Evolutionary conservation across 35 echinoderm and acorn worm genomes (phyloP), one percentile per base, ranked within the genome.

Genomic region (Ophioderma brevispina): DNA sequence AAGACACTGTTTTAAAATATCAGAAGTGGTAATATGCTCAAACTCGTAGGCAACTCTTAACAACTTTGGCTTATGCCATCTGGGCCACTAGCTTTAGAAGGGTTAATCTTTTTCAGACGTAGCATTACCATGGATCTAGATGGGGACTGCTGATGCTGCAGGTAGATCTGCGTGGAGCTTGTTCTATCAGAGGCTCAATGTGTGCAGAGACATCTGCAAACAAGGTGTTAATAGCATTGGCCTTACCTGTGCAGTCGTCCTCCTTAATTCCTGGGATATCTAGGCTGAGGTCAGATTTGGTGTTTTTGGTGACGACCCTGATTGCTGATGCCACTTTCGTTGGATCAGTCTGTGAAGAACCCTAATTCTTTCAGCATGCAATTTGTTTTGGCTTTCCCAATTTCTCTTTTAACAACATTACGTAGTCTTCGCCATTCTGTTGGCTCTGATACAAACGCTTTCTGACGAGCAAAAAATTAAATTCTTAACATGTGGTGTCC

Each of bases 251-350:
- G 39, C 28, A n/a, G 28, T 82, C 80, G 40, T 82, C 23, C 38
- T 82, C 36, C 36, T 39, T 38, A n/a, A 84, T 84, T 46, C 81
- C 81, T 46, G 81, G 81, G 81, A 84, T 84, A 46, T 39, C 40
- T 15, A 84, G 23, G 37, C 13, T 31, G 14, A 84, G 40, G 13
- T 52, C 81, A 84, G 81, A 13, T 32, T 46, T 84, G 81, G 40
- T 46, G 50, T 84, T 84, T 32, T 46, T 84, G 13, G 81, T 84
- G 23, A 41, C 50, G 0, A 33, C 25, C 31, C 25, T 39, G 34
- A 84, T 84, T 84, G 81, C 31, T 84, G 81, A 52, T 84, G 81
- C 81, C 81, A 84, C 50, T 75, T 86, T 75, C 55, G 19, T 13
- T 50, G 56, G 84, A n/a, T n/a, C 56, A 33, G 56, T 28, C 15